Percentiles rank a stretch among this genome's conserved stretches.
These are phyloP conservation scores for Sclerodermus sp. DNA, from an alignment of 2,888 invertebrate species.

Conservation along the genomic window DNA sequence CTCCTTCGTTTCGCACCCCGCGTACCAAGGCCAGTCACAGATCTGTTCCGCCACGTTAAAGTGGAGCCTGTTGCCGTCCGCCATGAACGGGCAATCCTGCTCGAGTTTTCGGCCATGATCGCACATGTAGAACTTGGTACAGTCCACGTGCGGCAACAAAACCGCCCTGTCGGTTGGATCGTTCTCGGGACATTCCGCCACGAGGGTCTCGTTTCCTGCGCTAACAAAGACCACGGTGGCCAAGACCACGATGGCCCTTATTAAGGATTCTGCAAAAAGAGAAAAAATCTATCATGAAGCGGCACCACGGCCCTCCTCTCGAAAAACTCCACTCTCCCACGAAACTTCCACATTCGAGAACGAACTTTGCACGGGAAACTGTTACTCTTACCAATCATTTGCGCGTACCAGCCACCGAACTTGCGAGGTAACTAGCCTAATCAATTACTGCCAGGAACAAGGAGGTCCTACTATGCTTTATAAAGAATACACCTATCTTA, in stretches of 20 bases:
- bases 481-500: no score
- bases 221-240: background rate
- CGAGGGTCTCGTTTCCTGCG: background rate
- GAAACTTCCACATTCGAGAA: no score
- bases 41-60: conserved; percentile 22
- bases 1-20: conserved; percentile 16
- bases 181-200: conserved; percentile 26
- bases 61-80: conserved; percentile 18
- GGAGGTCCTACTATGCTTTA: no score
- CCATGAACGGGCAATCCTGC: conserved; percentile 23
- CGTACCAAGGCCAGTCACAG: conserved; percentile 28
- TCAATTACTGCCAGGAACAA: no score
- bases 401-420: no score
- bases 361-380: no score
- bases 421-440: no score
- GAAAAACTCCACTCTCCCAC: no score
- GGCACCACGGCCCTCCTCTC: no score
- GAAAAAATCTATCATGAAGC: no score
- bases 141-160: conserved; percentile 23
- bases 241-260: conserved; percentile 4
- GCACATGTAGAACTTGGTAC: conserved; percentile 31
- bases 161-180: conserved; percentile 20
- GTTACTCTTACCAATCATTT: no score
- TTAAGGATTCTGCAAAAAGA: no score
- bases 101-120: conserved; percentile 3